phyloP scores from a whole-genome alignment of 2,113 vertebrate genomes.

The Gambusia affinis region DNA sequence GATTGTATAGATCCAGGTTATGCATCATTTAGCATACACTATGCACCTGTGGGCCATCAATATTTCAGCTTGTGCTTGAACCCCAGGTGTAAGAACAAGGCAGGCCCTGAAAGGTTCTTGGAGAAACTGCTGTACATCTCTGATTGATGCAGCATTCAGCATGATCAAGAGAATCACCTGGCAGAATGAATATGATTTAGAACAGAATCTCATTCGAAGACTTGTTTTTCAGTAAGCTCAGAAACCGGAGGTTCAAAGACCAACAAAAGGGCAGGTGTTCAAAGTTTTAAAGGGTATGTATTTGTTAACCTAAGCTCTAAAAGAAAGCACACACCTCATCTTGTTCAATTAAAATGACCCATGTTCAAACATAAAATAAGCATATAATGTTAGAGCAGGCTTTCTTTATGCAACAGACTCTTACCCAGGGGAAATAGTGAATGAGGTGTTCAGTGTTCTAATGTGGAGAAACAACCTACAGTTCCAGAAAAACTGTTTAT shows the following conservation, averaged over 20 bases:
- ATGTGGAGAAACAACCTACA: too few species aligned
- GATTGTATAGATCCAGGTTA: slow-evolving; percentile 31
- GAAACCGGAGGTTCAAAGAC: neutral
- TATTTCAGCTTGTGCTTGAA: slow-evolving; percentile 68
- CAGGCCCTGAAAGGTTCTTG: slow-evolving; percentile 58
- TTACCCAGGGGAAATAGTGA: neutral
- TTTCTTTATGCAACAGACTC: neutral
- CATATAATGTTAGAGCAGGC: neutral
- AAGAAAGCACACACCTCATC: neutral
- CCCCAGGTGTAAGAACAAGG: slow-evolving; percentile 58
- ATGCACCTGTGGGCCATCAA: slow-evolving; percentile 64
- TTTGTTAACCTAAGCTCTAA: too few species aligned
- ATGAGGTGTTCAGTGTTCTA: too few species aligned
- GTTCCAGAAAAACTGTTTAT: too few species aligned
- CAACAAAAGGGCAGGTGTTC: neutral
- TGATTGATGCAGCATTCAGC: slow-evolving; percentile 61
- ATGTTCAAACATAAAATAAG: neutral
- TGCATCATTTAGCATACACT: slow-evolving; percentile 61
- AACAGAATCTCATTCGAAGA: slow-evolving; percentile 53
- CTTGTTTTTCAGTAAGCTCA: slow-evolving; percentile 39
- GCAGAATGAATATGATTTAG: slow-evolving; percentile 48
- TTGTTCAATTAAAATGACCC: neutral
- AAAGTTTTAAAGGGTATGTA: neutral
- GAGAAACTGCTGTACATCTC: slow-evolving; percentile 47
- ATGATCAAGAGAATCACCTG: slow-evolving; percentile 58